These are phyloP conservation scores for Acanthacorydalis orientalis DNA, from an alignment of 2,888 invertebrate species.

Conservation along the genomic window DNA sequence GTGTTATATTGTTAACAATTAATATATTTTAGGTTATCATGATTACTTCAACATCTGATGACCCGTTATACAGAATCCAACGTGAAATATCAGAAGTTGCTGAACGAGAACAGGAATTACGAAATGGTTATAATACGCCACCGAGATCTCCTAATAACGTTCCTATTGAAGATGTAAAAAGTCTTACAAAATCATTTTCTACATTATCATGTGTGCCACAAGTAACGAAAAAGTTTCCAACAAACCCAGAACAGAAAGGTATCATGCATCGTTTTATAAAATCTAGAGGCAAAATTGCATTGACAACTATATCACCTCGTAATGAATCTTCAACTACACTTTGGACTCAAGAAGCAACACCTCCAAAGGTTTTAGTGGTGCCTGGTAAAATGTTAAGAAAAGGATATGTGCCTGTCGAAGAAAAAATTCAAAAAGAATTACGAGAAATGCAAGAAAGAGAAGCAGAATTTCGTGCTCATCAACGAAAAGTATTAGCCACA, in stretches of 20 bases:
- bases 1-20: no score
- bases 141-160: background rate
- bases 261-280: conserved; percentile 76
- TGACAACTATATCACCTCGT: conserved; percentile 18
- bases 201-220: background rate
- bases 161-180: background rate
- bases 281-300: conserved; percentile 51
- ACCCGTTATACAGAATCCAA: conserved; percentile 68
- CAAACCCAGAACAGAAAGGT: conserved; percentile 46
- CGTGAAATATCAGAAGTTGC: conserved; percentile 77
- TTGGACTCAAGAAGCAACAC: conserved; percentile 15
- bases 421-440: conserved; percentile 75
- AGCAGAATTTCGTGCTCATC: conserved; percentile 56
- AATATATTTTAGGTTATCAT: no score
- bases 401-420: conserved; percentile 70
- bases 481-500: conserved; percentile 38
- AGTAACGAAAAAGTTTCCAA: background rate
- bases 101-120: conserved; percentile 66
- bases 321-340: conserved; percentile 16
- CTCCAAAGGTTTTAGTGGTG: conserved; percentile 20
- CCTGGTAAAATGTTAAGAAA: conserved; percentile 48
- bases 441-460: conserved; percentile 70
- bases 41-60: conserved; percentile 25
- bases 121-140: conserved; percentile 31
- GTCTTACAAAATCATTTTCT: conserved; percentile 22